Evolutionary conservation across 2,797 vertebrate genomes (phyloP).

Genomic region (Galaxias olidus): DNA sequence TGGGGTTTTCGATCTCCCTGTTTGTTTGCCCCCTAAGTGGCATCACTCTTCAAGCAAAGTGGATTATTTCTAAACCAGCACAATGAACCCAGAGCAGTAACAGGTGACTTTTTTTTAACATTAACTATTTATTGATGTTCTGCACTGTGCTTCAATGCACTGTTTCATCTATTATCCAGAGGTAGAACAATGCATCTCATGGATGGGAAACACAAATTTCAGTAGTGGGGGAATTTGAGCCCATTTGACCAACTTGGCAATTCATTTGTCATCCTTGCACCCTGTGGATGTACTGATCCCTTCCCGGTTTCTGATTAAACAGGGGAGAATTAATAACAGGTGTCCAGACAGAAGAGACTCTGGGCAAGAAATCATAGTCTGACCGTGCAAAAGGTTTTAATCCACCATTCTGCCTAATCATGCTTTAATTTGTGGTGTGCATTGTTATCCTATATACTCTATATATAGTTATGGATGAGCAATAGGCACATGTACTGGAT

Average conservation of each 20-base stretch:
- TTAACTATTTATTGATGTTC: constrained; percentile 70
- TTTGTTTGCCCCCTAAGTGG: constrained; percentile 7
- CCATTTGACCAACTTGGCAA: constrained; percentile 63
- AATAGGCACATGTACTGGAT: too few species aligned
- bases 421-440: too few species aligned
- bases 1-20: constrained; percentile 18
- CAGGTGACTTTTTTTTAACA: constrained; percentile 53
- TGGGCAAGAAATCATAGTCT: constrained; percentile 21
- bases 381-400: too few species aligned
- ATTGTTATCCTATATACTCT: too few species aligned
- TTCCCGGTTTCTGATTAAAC: constrained; percentile 71
- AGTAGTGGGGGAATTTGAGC: constrained; percentile 65
- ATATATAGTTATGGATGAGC: too few species aligned
- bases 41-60: constrained; percentile 2
- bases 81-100: constrained; percentile 29
- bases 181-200: constrained; percentile 61
- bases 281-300: constrained; percentile 56
- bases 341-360: constrained; percentile 51
- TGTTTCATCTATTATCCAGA: constrained; percentile 65
- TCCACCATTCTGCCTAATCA: too few species aligned
- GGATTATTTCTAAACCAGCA: constrained; percentile 35
- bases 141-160: constrained; percentile 36
- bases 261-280: constrained; percentile 73
- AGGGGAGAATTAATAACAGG: constrained; percentile 77
- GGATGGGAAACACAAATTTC: constrained; percentile 66